A percentile compares a stretch with the other conserved stretches of the same genome.
These are phyloP conservation scores for Dusona sp. DNA, from an alignment of 2,888 invertebrate genomes.

Conservation along the genomic window DNA sequence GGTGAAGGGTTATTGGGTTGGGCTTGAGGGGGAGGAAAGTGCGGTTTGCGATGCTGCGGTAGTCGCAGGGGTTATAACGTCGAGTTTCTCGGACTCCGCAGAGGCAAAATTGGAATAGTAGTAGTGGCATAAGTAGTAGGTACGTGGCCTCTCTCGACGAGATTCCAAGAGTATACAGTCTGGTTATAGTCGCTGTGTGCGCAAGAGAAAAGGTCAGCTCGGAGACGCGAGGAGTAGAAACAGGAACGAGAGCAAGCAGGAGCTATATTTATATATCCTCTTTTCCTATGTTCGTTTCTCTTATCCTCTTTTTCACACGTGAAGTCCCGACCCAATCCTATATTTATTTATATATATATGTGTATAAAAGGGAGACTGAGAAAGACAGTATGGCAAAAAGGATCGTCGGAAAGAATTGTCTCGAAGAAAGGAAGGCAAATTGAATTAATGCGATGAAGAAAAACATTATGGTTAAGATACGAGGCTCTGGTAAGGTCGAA, in stretches of 20 bases:
- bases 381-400: constrained; percentile 40
- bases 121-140: constrained; percentile 52
- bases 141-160: constrained; percentile 34
- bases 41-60: constrained; percentile 53
- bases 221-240: constrained; percentile 47
- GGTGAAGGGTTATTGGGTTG: constrained; percentile 28
- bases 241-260: constrained; percentile 30
- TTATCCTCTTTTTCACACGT: constrained; percentile 5
- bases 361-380: constrained; percentile 28
- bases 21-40: constrained; percentile 38
- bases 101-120: constrained; percentile 17
- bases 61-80: constrained; percentile 45
- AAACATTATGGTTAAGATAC: constrained; percentile 66
- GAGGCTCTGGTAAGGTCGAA: constrained; percentile 45
- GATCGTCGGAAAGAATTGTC: constrained; percentile 72
- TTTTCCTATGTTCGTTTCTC: neutral
- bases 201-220: constrained; percentile 41
- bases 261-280: neutral
- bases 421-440: constrained; percentile 75
- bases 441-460: constrained; percentile 78
- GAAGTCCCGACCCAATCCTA: neutral
- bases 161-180: constrained; percentile 42
- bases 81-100: constrained; percentile 49
- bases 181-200: constrained; percentile 35
- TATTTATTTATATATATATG: neutral